Base-by-base conservation (phyloP, 2,113 vertebrate species). In the Osmerus eperlanus region DNA sequence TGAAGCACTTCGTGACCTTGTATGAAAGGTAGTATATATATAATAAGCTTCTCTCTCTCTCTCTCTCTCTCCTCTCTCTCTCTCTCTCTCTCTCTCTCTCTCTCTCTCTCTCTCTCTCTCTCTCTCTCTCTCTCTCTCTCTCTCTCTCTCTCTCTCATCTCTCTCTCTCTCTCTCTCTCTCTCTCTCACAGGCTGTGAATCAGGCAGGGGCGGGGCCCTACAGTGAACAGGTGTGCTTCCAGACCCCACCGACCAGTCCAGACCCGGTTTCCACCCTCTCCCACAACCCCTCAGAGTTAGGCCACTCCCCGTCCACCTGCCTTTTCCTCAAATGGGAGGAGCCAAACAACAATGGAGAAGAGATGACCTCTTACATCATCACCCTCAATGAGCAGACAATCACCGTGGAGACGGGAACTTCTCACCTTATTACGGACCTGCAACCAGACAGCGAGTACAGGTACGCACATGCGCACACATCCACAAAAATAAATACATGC, bases 361-460 rank as follows among this genome's bases (percentile, higher is more conserved):
- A 95, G 81, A 96, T 99, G 81, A 91, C 86, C 0, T 93, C 93
- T 1, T 99, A 99, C 85, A 90, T 92, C 83, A 93, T 99, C 29
- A 91, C 94, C 68, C 76, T 97, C 81, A 95, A 94, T 3, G 92
- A 96, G n/a, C 59, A 80, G 65, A 91, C 75, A 78, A 85, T 98
- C 52, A 81, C 91, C 0, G 93, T 96, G 80, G 94, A 93, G 7
- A 93, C 88, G 0, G 86, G 89, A 15, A 95, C 94, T 1, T 92
- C 84, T 71, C 90, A 96, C 0, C 8, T 95, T 8, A 73, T 99
- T 29, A 85, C 83, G 1, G 92, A 91, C 21, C 90, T 99, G 81
- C 95, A 96, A 80, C 97, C 97, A 2, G 96, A 98, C 91, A 97
- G 92, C 67, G 94, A 94, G 0, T 98, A 98, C 92, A 91, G 94